A percentile compares a stretch with the other conserved stretches of the same genome.
Conservation (phyloP, 1,140 invertebrate species). For the Octopus bimaculoides region DNA sequence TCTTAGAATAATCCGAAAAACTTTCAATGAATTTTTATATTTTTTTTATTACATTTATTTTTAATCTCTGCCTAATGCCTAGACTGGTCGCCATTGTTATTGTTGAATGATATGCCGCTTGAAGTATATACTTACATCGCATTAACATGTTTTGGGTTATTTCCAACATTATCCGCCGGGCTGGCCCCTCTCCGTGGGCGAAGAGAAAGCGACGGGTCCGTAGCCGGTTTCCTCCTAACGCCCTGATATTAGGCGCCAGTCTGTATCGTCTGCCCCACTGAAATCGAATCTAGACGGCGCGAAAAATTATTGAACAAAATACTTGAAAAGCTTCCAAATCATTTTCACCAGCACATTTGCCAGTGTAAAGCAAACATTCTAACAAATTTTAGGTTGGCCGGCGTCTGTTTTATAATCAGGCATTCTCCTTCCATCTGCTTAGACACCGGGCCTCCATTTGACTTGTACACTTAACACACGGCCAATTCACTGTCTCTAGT, state of each 20-base stretch:
- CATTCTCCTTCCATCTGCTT: not conserved
- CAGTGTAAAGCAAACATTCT: constrained; percentile 2
- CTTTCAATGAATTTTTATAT: too few relatives aligned
- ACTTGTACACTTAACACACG: not conserved
- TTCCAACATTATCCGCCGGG: too few relatives aligned
- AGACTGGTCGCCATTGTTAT: too few relatives aligned
- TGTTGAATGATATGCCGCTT: too few relatives aligned
- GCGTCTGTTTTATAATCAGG: constrained; percentile 2
- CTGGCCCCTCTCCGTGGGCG: too few relatives aligned
- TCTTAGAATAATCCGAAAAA: too few relatives aligned
- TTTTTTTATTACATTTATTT: too few relatives aligned
- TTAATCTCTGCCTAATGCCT: too few relatives aligned
- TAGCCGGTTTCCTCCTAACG: too few relatives aligned
- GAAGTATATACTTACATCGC: too few relatives aligned
- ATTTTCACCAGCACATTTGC: constrained; percentile 10
- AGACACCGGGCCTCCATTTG: constrained; percentile 5
- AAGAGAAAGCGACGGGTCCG: too few relatives aligned
- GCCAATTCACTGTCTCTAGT: not conserved
- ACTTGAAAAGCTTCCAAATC: constrained; percentile 9
- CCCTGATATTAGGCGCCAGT: not conserved
- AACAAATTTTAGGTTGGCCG: constrained; percentile 5
- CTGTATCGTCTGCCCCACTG: constrained; percentile 3
- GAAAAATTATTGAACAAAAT: constrained; percentile 11
- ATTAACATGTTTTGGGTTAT: too few relatives aligned
- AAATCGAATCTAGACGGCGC: constrained; percentile 7